Base-by-base conservation (phyloP, 2,113 vertebrate genomes). In the Dromiciops gliroides region DNA sequence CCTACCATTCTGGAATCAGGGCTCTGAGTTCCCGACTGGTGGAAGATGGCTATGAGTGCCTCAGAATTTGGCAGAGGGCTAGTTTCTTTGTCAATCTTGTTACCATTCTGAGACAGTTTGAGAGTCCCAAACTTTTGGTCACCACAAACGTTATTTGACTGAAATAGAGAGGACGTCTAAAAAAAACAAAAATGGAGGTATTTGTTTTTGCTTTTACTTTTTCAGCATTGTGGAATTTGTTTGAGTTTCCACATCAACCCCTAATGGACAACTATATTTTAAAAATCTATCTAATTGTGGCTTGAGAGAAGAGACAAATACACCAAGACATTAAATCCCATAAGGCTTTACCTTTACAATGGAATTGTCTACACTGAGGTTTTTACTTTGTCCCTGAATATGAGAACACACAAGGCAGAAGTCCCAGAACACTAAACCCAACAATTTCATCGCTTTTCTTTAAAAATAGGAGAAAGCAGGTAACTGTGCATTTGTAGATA, bases 31-130 rank as follows among this genome's bases (percentile, higher is more conserved):
- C 98, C 98, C 0, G 97, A 98, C 88, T 98, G 98, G 96, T 99
- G 98, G 94, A 99, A 99, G 49, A 98, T 98, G 0, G 99, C 98
- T 90, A 99, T 99, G 48, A 99, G 98, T 16, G 99, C 99, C 96
- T 99, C 99, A 0, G 98, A 98, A 97, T 98, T 99, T 50, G 99
- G 97, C 0, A 97, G 97, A 0, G 98, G 99, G 50, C 97, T 98
- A 91, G 47, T 98, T 95, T 98, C 99, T 90, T 97, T 98, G 92
- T 96, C 96, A 0, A 31, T 93, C 75, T 96, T 95, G 90, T 98
- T 89, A 7, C 97, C 93, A 47, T 89, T 96, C 50, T 95, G 96
- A 5, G 97, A 97, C 93, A 95, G 94, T 92, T 96, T 98, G 25
- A 93, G 95, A 67, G 25, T 10, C 0, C 22, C 96, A 95, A 98